A percentile compares a stretch with the other conserved stretches of the same genome.
Conservation (phyloP, 2,888 invertebrate genomes). For the Athrips mouffetella region DNA sequence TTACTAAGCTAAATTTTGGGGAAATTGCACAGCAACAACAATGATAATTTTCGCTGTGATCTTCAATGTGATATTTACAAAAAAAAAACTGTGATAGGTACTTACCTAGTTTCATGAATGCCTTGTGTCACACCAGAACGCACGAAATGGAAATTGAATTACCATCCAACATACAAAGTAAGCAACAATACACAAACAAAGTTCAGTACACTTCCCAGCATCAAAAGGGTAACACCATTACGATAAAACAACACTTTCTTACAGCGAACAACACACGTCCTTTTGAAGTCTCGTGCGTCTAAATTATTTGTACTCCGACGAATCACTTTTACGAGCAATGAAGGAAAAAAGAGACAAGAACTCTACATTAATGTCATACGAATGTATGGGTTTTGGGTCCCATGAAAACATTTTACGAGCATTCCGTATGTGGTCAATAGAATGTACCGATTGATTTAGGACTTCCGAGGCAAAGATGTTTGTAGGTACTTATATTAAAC, state of each 20-base stretch:
- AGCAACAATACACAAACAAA: conserved; percentile 8
- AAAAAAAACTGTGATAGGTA: too few relatives aligned
- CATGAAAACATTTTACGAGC: conserved; percentile 65
- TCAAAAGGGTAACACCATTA: conserved; percentile 22
- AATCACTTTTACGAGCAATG: conserved; percentile 50
- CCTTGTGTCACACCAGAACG: neutral
- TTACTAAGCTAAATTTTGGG: too few relatives aligned
- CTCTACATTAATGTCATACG: conserved; percentile 55
- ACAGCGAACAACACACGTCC: conserved; percentile 37
- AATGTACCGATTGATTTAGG: conserved; percentile 61
- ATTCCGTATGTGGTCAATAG: conserved; percentile 52
- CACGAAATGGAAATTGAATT: conserved; percentile 11
- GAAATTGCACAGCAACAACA: too few relatives aligned
- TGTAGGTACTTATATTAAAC: too few relatives aligned
- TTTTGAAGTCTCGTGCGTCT: conserved; percentile 56
- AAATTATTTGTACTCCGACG: conserved; percentile 58
- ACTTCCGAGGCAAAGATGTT: conserved; percentile 36
- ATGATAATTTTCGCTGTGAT: too few relatives aligned
- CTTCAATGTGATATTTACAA: too few relatives aligned
- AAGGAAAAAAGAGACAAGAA: conserved; percentile 32
- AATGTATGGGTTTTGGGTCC: conserved; percentile 53
- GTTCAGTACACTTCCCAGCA: conserved; percentile 11
- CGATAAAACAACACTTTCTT: conserved; percentile 37
- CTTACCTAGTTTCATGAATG: neutral
- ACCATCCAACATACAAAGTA: conserved; percentile 9